These are phyloP conservation scores for Arbacia lixula DNA, from an alignment of 53 echinoderm and acorn worm genomes.

Conservation along the genomic window DNA sequence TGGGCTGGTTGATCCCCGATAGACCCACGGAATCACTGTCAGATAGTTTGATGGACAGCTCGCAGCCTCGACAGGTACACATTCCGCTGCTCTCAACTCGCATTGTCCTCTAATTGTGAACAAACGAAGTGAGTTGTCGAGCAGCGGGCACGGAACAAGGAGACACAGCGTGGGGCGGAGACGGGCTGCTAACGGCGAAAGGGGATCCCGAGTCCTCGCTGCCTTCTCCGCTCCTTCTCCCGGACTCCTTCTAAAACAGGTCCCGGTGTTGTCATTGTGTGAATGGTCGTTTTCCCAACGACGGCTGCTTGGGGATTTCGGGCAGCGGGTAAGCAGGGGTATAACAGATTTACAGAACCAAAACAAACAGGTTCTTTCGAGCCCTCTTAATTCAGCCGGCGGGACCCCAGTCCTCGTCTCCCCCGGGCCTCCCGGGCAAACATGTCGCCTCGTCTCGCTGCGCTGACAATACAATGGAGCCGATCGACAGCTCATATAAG, in stretches of 20 bases:
- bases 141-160: neutral
- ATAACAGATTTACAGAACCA: constrained; percentile 49
- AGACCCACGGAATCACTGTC: constrained; percentile 34
- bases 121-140: constrained; percentile 11
- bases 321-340: constrained; percentile 22
- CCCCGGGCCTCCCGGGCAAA: constrained; percentile 54
- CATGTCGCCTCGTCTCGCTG: constrained; percentile 43
- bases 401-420: constrained; percentile 30
- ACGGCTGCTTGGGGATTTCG: constrained; percentile 27
- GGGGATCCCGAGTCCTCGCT: neutral
- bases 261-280: neutral
- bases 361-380: constrained; percentile 44
- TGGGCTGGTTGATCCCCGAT: constrained; percentile 39
- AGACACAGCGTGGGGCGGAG: constrained; percentile 5
- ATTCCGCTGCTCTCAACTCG: constrained; percentile 42
- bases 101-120: constrained; percentile 43
- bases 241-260: constrained; percentile 10
- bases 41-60: constrained; percentile 33
- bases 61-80: constrained; percentile 10
- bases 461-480: constrained; percentile 39
- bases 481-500: constrained; percentile 53
- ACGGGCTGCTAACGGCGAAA: neutral
- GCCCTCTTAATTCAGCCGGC: constrained; percentile 51
- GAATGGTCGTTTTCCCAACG: constrained; percentile 37
- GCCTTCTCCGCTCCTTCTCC: neutral